Evolutionary conservation across 2,888 invertebrate species (phyloP), one percentile per base, ranked within the genome.

Genomic region (Caenorhabditis sp.): DNA sequence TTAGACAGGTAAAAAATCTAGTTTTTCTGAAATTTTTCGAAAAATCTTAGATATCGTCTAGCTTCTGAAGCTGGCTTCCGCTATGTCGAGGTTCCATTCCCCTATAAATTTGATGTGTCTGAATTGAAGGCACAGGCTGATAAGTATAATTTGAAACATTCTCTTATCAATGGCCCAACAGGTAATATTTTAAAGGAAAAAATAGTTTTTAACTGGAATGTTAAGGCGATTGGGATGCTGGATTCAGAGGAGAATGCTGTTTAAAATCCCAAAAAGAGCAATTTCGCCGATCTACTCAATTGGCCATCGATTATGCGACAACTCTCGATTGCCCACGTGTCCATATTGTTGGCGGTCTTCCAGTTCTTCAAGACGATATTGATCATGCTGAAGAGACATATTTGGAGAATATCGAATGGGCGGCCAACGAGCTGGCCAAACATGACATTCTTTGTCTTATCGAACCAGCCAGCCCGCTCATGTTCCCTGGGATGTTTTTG

Each of bases 381-480:
- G 86, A 83, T 21, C 23, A 62, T 21, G 87, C 88, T 81, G 92
- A 92, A 88, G 88, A 89, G 51, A 91, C 91, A 0, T 95, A 93
- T 87, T 91, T 92, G 76, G 91, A 91, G 12, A 97, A 96, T 89
- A 89, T 97, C 65, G 91, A 90, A 83, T 92, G 91, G 88, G 94
- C 95, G n/a, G 91, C 92, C 1, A 89, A 90, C 36, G 87, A 92
- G 62, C 90, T 96, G 67, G 91, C 92, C 85, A 88, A 90, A 57
- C 62, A 72, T 10, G 31, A 53, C 6, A 23, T 73, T 37, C 12
- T 73, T 1, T 69, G 68, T 31, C 49, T 69, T 2, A 95, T 97
- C 85, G 97, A 97, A 89, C 95, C 96, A 0, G 94, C 96, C 54
- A 95, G 94, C 89, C 91, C 91, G 76, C 92, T 93, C 84, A 92